Conservation (phyloP, 2,113 vertebrate genomes). For the Ptychochromis oligacanthus region DNA sequence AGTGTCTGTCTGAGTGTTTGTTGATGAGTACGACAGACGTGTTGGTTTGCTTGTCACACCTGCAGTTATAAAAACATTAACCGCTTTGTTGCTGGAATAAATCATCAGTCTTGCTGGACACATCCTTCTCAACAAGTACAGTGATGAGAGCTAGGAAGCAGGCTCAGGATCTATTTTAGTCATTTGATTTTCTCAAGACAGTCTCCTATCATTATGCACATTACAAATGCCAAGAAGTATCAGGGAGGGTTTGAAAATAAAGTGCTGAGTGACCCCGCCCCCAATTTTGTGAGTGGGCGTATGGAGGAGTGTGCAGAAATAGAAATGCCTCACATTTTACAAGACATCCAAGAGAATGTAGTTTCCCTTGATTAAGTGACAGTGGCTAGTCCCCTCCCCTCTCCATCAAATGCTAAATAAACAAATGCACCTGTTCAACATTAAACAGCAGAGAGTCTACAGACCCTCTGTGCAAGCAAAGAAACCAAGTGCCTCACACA, state of each 20-base stretch:
- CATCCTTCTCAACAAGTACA: not conserved
- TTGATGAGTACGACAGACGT: not conserved
- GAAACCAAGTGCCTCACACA: conserved; percentile 1
- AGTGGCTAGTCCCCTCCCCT: not conserved
- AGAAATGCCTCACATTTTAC: not conserved
- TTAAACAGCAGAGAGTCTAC: conserved; percentile 47
- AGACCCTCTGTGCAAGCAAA: conserved; percentile 50
- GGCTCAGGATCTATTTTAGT: conserved; percentile 1
- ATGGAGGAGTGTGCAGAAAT: not conserved
- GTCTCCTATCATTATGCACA: not conserved
- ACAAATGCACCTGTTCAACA: conserved; percentile 8
- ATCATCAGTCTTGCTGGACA: not conserved
- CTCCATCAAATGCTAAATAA: not conserved
- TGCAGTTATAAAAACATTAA: not conserved
- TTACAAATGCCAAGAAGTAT: not conserved
- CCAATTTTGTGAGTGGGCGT: not conserved
- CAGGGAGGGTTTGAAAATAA: conserved; percentile 5
- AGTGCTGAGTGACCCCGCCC: not conserved
- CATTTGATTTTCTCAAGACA: conserved; percentile 7
- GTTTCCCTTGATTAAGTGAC: not conserved
- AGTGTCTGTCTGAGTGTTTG: not conserved
- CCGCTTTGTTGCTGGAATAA: not conserved
- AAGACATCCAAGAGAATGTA: not conserved
- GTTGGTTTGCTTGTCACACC: not conserved
- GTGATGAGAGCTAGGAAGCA: not conserved